A percentile compares a stretch with the other conserved stretches of the same genome.
Conservation (phyloP, 2,113 vertebrate species). For the Corydoras maculifer region DNA sequence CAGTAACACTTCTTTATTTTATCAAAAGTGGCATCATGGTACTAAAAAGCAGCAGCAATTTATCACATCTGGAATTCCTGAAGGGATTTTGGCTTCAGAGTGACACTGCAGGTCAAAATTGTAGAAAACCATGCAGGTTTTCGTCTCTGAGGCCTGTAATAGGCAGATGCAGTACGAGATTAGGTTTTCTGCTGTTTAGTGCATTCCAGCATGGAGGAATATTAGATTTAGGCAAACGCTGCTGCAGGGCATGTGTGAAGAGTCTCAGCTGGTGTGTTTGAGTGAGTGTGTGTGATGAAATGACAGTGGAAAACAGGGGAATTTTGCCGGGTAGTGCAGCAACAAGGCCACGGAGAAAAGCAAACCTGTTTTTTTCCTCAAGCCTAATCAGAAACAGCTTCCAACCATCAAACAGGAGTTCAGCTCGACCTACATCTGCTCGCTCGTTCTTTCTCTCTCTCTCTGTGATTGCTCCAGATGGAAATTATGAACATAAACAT, state of each 20-base stretch:
- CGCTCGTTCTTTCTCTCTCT: slow-evolving; percentile 41
- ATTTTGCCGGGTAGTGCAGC: slow-evolving; percentile 40
- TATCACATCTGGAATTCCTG: not conserved
- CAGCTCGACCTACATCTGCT: slow-evolving; percentile 55
- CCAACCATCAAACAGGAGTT: slow-evolving; percentile 69
- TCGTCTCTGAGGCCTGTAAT: slow-evolving; percentile 5
- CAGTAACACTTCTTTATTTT: not conserved
- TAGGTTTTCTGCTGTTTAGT: slow-evolving; percentile 6
- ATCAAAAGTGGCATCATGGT: not conserved
- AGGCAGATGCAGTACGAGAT: slow-evolving; percentile 12
- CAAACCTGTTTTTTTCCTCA: slow-evolving; percentile 40
- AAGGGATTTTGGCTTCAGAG: not conserved
- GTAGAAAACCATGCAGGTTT: not conserved
- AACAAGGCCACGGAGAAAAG: slow-evolving; percentile 61
- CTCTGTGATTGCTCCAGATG: slow-evolving; percentile 70
- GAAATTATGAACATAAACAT: slow-evolving; percentile 72
- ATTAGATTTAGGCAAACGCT: slow-evolving; percentile 29
- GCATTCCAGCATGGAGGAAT: slow-evolving; percentile 10
- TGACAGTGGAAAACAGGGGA: slow-evolving; percentile 39
- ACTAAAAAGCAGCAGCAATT: not conserved
- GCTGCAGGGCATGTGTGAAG: slow-evolving; percentile 28
- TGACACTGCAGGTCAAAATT: not conserved
- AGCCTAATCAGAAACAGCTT: slow-evolving; percentile 67
- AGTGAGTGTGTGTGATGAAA: slow-evolving; percentile 27
- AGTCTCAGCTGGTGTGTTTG: slow-evolving; percentile 11